Percentiles rank a stretch among this genome's conserved stretches.
phyloP scores from a whole-genome alignment of 2,888 invertebrate genomes.

The Bugulina stolonifera region DNA sequence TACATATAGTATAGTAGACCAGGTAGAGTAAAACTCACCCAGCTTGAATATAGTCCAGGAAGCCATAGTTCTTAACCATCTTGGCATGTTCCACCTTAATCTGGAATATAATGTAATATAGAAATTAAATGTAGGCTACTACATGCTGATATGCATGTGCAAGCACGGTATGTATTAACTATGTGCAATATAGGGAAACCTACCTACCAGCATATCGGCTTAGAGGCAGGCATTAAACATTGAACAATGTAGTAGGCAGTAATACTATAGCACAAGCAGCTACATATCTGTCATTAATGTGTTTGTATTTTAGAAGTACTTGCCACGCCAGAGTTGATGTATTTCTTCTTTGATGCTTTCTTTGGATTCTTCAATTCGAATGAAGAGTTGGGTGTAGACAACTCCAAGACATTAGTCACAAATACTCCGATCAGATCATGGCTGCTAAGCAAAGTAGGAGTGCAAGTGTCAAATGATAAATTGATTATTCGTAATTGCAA shows the following conservation, averaged over 20 bases:
- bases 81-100: constrained; percentile 45
- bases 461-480: too few species aligned
- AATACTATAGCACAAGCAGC: too few species aligned
- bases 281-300: too few species aligned
- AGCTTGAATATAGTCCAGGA: constrained; percentile 58
- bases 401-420: constrained; percentile 53
- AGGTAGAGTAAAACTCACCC: constrained; percentile 45
- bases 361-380: constrained; percentile 47
- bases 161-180: too few species aligned
- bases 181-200: too few species aligned
- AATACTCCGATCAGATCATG: constrained; percentile 56
- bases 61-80: constrained; percentile 51
- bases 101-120: constrained; percentile 29
- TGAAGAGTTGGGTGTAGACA: constrained; percentile 34
- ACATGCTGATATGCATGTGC: too few species aligned
- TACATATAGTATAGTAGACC: too few species aligned
- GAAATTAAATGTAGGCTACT: too few species aligned
- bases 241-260: too few species aligned
- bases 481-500: too few species aligned
- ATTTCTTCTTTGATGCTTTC: constrained; percentile 49
- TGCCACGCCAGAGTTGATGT: constrained; percentile 49
- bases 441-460: constrained; percentile 34
- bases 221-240: too few species aligned
- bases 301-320: too few species aligned
- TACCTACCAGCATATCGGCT: not conserved